Conservation (phyloP, 2,888 invertebrate genomes). For the Leistus spinibarbis region DNA sequence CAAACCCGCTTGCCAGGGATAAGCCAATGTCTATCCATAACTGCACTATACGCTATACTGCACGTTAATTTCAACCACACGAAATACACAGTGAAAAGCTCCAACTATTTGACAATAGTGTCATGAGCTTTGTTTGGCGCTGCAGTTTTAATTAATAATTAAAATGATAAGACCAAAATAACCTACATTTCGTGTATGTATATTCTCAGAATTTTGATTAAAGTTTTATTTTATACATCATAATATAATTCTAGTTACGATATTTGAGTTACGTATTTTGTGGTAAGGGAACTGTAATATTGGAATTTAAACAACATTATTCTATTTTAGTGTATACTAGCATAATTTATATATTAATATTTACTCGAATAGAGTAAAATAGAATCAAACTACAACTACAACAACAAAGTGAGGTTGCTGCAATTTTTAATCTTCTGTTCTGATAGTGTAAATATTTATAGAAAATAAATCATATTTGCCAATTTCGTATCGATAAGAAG, state of each 20-base stretch:
- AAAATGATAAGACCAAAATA: background rate
- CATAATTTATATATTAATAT: too few relatives aligned
- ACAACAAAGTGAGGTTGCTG: too few relatives aligned
- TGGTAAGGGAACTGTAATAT: too few relatives aligned
- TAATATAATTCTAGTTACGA: background rate
- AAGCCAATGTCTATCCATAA: conserved; percentile 3
- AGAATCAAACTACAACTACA: too few relatives aligned
- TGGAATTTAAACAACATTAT: too few relatives aligned
- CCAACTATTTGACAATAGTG: background rate
- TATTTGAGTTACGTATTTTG: background rate
- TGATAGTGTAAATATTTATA: too few relatives aligned
- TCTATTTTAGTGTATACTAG: too few relatives aligned
- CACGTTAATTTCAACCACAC: background rate
- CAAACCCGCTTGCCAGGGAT: background rate
- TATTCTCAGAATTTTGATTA: background rate
- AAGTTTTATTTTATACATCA: background rate
- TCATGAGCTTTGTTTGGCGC: background rate
- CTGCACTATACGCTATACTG: background rate
- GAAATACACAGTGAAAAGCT: background rate
- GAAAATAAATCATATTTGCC: background rate
- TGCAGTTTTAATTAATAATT: background rate
- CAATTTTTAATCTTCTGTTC: too few relatives aligned
- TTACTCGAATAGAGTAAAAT: too few relatives aligned
- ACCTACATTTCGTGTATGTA: background rate
- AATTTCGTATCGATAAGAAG: background rate